Evolutionary conservation across 2,888 invertebrate species (phyloP), one percentile per base, ranked within the genome.

Genomic region (Brachyptera risi): DNA sequence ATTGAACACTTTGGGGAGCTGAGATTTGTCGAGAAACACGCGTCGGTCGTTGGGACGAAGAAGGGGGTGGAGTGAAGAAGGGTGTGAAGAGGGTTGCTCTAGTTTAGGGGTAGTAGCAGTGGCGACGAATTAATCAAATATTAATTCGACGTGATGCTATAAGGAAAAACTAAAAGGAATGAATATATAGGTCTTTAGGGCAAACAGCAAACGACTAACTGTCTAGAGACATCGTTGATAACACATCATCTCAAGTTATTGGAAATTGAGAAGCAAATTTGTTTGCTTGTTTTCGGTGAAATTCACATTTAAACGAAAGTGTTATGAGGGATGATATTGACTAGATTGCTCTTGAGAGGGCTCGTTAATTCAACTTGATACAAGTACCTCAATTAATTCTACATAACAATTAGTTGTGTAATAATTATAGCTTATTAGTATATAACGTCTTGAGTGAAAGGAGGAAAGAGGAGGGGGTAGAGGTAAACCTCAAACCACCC

Each of bases 1-100:
- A 63, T 61, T 61, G 59, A 63, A 61, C 27, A 42, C 26, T 50
- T 24, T 17, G 35, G 38, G 63, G 59, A 31, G 31, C 11, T 5
- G 11, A 31, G 31, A 31, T 31, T 31, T 31, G 31, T 5, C 11
- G 31, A n/a, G n/a, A n/a, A n/a, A n/a, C n/a, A n/a, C n/a, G 31
- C 31, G 7, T 31, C 5, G 11, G 31, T 31, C 31, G n/a, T n/a
- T 31, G 31, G 31, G 11, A 11, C 11, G 11, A 31, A 5, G 31
- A 31, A 31, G 31, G 31, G 31, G 5, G 31, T 31, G 31, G 11
- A 31, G 31, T 7, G 11, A 11, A 11, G 31, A 11, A 7, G 31
- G 31, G 5, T 31, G 31, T 31, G 31, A 7, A 31, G 31, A 11
- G 31, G 31, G 31, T 31, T 5, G 31, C 31, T 31, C 11, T 31